phyloP scores from a whole-genome alignment of 2,888 invertebrate species.

The Didymodactylos carnosus region DNA sequence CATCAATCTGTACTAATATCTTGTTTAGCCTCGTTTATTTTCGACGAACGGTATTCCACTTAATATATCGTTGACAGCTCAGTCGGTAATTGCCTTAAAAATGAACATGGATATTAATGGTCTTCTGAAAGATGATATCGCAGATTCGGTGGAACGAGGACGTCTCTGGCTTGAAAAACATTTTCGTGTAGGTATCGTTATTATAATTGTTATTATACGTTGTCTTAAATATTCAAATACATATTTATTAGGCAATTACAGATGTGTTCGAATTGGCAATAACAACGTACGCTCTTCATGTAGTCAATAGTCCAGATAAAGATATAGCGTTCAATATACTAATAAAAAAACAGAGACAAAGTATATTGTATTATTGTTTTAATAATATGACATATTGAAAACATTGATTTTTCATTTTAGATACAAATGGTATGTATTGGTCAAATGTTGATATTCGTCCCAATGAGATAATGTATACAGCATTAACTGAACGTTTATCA shows the following conservation, averaged over 20 bases:
- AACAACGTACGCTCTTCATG: not conserved
- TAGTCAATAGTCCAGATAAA: constrained; percentile 1
- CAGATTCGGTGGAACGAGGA: constrained; percentile 15
- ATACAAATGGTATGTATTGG: not conserved
- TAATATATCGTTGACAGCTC: constrained; percentile 74
- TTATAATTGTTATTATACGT: constrained; percentile 32
- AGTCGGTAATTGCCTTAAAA: constrained; percentile 61
- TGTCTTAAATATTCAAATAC: constrained; percentile 49
- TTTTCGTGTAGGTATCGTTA: constrained; percentile 36
- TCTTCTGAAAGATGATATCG: constrained; percentile 1
- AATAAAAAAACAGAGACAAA: not conserved
- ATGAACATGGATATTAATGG: constrained; percentile 8
- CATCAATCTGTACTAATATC: constrained; percentile 41
- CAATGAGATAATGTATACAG: not conserved
- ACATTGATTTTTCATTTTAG: not conserved
- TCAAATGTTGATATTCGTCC: not conserved
- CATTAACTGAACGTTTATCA: constrained; percentile 23
- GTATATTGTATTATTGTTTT: not conserved
- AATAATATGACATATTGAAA: not conserved
- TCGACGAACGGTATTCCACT: constrained; percentile 29
- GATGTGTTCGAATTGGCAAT: not conserved
- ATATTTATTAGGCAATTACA: not conserved
- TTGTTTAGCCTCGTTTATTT: constrained; percentile 20
- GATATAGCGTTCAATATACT: not conserved
- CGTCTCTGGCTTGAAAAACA: constrained; percentile 55